phyloP scores from a whole-genome alignment of 2,888 invertebrate genomes.

The Alloscopus bannaensis region DNA sequence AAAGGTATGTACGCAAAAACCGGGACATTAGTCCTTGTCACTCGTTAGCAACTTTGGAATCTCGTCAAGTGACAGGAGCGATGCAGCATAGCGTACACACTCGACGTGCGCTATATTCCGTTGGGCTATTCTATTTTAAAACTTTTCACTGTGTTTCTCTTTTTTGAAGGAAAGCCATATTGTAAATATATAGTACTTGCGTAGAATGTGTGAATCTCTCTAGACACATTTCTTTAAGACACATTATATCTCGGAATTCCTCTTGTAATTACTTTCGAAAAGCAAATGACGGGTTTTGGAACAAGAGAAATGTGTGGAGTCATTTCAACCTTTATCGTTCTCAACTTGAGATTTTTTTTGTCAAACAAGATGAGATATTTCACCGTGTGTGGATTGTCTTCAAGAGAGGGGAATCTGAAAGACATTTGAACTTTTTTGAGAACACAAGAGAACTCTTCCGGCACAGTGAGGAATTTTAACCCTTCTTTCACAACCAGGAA shows the following conservation, averaged over 20 bases:
- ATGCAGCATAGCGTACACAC: not conserved
- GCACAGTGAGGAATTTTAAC: too few relatives aligned
- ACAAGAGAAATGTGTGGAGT: too few relatives aligned
- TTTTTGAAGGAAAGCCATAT: too few relatives aligned
- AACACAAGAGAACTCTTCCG: too few relatives aligned
- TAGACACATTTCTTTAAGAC: slow-evolving; percentile 30
- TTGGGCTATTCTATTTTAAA: slow-evolving; percentile 16
- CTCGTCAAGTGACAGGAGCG: slow-evolving; percentile 55
- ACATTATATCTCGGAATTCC: slow-evolving; percentile 51
- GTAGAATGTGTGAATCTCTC: not conserved
- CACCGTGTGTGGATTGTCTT: too few relatives aligned
- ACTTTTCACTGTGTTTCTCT: too few relatives aligned
- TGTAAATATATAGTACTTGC: too few relatives aligned
- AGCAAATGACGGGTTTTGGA: not conserved
- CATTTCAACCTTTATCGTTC: too few relatives aligned
- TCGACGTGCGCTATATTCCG: not conserved
- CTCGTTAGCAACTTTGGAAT: slow-evolving; percentile 65
- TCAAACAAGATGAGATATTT: too few relatives aligned
- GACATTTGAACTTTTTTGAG: too few relatives aligned
- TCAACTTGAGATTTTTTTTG: not conserved
- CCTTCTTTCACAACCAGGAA: too few relatives aligned
- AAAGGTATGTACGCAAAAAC: not conserved
- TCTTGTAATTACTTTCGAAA: slow-evolving; percentile 56
- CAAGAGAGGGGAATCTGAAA: too few relatives aligned
- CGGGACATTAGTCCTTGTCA: slow-evolving; percentile 62